phyloP scores from a whole-genome alignment of 2,797 vertebrate species.

The Psittacula derbiana region DNA sequence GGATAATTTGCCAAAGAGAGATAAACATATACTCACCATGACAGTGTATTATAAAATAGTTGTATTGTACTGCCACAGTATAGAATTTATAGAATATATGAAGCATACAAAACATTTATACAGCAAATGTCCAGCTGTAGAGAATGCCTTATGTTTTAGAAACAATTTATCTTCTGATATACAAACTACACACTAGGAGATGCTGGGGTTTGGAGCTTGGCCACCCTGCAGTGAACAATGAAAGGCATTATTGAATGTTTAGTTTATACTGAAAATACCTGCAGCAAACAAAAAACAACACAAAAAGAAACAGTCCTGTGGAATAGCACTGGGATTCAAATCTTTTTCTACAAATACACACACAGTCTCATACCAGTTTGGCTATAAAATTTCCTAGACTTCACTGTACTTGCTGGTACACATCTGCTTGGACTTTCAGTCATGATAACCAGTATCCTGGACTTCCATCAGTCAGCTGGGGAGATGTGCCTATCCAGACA shows the following conservation, averaged over 20 bases:
- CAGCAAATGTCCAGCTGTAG: neutral
- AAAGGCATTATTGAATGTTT: neutral
- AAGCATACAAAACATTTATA: neutral
- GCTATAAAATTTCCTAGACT: neutral
- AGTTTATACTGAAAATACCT: neutral
- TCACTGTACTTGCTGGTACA: neutral
- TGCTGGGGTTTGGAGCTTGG: neutral
- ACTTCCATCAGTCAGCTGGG: neutral
- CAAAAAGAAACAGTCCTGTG: neutral
- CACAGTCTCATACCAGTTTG: neutral
- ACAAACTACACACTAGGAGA: neutral
- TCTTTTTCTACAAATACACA: neutral
- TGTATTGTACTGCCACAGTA: neutral
- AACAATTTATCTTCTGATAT: neutral
- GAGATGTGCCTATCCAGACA: neutral
- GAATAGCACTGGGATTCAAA: neutral
- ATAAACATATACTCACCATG: neutral
- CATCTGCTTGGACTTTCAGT: neutral
- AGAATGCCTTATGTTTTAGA: neutral
- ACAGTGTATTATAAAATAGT: neutral
- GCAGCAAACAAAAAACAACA: neutral
- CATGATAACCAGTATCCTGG: neutral
- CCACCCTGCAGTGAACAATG: neutral
- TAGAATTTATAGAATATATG: neutral
- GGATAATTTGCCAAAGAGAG: neutral